These are phyloP conservation scores for Ophiothrix spiculata DNA, from an alignment of 35 echinoderm and acorn worm species.

Conservation along the genomic window DNA sequence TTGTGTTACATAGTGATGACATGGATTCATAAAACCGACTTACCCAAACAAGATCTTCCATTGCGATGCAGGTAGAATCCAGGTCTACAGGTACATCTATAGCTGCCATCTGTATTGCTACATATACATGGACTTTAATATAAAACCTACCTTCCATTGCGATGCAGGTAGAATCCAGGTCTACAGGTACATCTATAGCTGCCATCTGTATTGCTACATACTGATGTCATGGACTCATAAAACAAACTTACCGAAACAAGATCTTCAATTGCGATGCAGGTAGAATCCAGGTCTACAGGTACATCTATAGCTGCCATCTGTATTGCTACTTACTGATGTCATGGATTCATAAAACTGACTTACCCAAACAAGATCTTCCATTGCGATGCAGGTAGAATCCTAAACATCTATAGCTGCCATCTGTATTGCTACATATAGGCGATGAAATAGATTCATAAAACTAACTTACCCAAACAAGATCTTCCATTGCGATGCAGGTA, in stretches of 20 bases:
- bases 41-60: background rate
- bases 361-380: no score
- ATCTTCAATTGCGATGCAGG: constrained; percentile 51
- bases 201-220: constrained; percentile 67
- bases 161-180: constrained; percentile 74
- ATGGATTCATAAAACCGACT: background rate
- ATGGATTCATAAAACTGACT: no score
- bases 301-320: constrained; percentile 89
- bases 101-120: background rate
- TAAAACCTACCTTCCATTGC: constrained; percentile 80
- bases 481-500: constrained; percentile 80
- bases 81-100: background rate
- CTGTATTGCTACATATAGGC: no score
- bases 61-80: background rate
- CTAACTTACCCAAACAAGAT: constrained; percentile 81
- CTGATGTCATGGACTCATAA: constrained; percentile 77
- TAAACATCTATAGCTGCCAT: no score
- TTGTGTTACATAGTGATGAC: background rate
- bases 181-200: constrained; percentile 80
- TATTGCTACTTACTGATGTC: no score
- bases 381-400: no score
- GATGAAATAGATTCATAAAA: background rate
- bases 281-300: constrained; percentile 84
- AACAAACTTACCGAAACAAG: constrained; percentile 91
- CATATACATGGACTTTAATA: background rate